phyloP scores from a whole-genome alignment of 2,888 invertebrate genomes.

The Listrodromus nycthemerus region DNA sequence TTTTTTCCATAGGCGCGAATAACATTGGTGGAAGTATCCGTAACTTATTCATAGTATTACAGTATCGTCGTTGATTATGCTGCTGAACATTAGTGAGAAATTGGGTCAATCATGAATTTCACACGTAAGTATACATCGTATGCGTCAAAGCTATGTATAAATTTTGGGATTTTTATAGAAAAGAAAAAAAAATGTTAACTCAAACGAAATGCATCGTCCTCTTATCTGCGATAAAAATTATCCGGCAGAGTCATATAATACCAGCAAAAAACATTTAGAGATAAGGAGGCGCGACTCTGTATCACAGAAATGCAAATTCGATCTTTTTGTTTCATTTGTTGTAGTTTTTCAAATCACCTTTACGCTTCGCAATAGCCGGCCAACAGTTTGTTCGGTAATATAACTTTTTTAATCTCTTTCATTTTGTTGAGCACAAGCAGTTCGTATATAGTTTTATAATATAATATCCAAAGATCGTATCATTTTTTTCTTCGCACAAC shows the following conservation, averaged over 20 bases:
- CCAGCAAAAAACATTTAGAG: conserved; percentile 61
- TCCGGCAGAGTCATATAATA: conserved; percentile 12
- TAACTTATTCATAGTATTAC: conserved; percentile 24
- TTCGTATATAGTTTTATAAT: conserved; percentile 43
- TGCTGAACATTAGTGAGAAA: conserved; percentile 28
- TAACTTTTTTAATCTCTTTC: background rate
- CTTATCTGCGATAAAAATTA: background rate
- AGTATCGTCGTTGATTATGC: conserved; percentile 22
- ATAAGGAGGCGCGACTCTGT: conserved; percentile 65
- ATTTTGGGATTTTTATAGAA: background rate
- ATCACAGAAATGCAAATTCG: conserved; percentile 68
- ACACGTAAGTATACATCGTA: conserved; percentile 19
- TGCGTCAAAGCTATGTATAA: background rate
- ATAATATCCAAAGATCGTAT: conserved; percentile 20
- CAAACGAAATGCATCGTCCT: background rate
- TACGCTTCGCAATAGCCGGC: conserved; percentile 14
- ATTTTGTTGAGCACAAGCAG: conserved; percentile 58
- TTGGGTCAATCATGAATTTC: background rate
- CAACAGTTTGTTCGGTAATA: conserved; percentile 12
- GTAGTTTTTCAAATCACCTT: conserved; percentile 4
- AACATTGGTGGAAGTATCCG: conserved; percentile 46
- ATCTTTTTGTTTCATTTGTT: conserved; percentile 25
- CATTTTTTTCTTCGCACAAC: conserved; percentile 26
- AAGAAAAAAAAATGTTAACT: background rate
- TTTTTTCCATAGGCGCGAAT: conserved; percentile 30